Evolutionary conservation across 30 jellyfish, hydroid and myxozoan genomes (phyloP).

Genomic region (Chrysaora quinquecirrha): DNA sequence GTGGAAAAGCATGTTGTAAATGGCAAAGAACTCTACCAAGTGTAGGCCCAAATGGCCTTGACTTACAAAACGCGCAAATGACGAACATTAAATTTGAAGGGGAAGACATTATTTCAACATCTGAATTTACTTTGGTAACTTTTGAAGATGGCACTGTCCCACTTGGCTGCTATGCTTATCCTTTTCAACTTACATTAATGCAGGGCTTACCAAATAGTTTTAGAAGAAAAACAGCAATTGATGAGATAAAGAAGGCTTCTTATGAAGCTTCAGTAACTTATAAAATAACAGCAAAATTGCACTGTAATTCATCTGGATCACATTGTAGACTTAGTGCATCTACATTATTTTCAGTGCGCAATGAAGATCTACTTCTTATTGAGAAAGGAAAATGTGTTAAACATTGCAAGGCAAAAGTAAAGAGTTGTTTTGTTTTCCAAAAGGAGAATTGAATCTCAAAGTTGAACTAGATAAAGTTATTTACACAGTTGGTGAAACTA

Average conservation of each 20-base stretch:
- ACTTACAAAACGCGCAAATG: background rate
- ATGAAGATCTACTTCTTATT: constrained; percentile 18
- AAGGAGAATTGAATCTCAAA: constrained; percentile 26
- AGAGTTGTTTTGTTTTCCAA: constrained; percentile 47
- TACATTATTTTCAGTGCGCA: background rate
- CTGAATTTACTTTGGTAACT: background rate
- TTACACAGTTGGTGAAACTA: constrained; percentile 57
- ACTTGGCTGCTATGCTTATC: constrained; percentile 70
- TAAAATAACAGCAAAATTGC: constrained; percentile 29
- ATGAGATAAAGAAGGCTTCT: constrained; percentile 39
- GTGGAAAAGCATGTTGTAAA: constrained; percentile 34
- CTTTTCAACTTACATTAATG: constrained; percentile 40
- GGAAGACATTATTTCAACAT: background rate
- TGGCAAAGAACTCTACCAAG: constrained; percentile 33
- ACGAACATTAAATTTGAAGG: constrained; percentile 31
- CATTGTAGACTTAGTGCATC: background rate
- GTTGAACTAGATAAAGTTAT: constrained; percentile 41
- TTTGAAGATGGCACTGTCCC: constrained; percentile 53
- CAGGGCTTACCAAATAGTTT: constrained; percentile 71
- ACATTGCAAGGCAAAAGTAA: background rate
- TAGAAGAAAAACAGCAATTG: constrained; percentile 6
- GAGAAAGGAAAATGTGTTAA: background rate
- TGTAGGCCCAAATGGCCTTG: background rate
- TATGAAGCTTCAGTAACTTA: constrained; percentile 48
- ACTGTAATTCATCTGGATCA: background rate